A percentile compares a stretch with the other conserved stretches of the same genome.
Conservation (phyloP, 2,797 vertebrate genomes). For the Rhinophrynus dorsalis region DNA sequence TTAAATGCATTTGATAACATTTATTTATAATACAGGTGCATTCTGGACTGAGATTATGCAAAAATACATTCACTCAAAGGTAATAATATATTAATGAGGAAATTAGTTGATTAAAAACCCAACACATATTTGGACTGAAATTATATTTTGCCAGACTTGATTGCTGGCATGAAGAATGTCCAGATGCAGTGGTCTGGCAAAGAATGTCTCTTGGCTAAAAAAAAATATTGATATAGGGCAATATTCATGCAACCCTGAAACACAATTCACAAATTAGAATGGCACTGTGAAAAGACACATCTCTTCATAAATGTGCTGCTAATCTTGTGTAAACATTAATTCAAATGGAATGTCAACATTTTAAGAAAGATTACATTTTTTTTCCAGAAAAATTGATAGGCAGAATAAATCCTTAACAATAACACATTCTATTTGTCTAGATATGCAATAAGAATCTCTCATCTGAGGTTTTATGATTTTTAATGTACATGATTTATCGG, state of each 20-base stretch:
- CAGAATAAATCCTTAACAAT: too few relatives aligned
- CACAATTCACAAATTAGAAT: slow-evolving; percentile 35
- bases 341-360: slow-evolving; percentile 2
- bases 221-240: slow-evolving; percentile 41
- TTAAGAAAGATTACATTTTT: neutral
- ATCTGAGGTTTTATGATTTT: too few relatives aligned
- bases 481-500: too few relatives aligned
- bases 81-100: slow-evolving; percentile 35
- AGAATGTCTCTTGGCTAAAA: slow-evolving; percentile 23
- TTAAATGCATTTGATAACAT: neutral
- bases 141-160: slow-evolving; percentile 39
- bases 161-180: slow-evolving; percentile 32
- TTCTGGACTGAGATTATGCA: neutral
- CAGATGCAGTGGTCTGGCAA: slow-evolving; percentile 43
- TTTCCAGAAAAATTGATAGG: neutral
- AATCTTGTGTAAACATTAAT: neutral
- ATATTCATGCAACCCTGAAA: slow-evolving; percentile 45
- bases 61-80: neutral
- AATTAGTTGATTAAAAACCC: slow-evolving; percentile 40
- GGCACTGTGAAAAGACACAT: slow-evolving; percentile 8
- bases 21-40: neutral
- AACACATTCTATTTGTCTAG: too few relatives aligned
- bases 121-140: slow-evolving; percentile 36
- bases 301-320: neutral
- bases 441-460: too few relatives aligned